Conservation (phyloP, 2,888 invertebrate genomes). For the Mesorhabditis spiculigera region DNA sequence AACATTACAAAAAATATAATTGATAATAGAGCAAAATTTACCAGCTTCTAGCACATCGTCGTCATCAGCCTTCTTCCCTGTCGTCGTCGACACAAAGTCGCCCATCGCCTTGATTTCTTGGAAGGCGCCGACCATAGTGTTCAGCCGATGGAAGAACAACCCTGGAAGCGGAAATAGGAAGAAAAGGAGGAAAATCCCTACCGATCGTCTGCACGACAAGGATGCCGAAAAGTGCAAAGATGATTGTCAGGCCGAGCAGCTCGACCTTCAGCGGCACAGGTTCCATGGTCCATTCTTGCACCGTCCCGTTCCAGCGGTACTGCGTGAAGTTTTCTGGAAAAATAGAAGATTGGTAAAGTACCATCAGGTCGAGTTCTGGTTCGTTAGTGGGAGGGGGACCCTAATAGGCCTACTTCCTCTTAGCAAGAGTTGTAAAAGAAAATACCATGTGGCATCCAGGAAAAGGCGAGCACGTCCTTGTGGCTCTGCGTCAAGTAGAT, state of each 20-base stretch:
- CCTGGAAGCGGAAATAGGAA: conserved; percentile 21
- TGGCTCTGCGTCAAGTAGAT: conserved; percentile 96
- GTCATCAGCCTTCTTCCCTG: conserved; percentile 26
- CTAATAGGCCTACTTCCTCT: no score
- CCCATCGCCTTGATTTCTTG: conserved; percentile 50
- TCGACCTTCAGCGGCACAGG: conserved; percentile 67
- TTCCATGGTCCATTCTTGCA: conserved; percentile 48
- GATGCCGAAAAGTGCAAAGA: conserved; percentile 53
- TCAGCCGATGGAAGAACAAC: conserved; percentile 97
- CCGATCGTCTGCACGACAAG: conserved; percentile 49
- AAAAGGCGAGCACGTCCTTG: conserved; percentile 76
- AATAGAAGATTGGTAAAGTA: not conserved
- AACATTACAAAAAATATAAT: not conserved
- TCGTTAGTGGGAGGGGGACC: not conserved
- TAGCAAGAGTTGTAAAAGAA: not conserved
- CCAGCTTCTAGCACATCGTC: conserved; percentile 36
- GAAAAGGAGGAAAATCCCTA: conserved; percentile 9
- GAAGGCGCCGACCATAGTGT: conserved; percentile 70
- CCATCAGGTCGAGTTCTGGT: no score
- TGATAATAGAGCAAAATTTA: conserved; percentile 8
- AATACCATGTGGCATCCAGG: conserved; percentile 39
- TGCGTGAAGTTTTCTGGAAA: conserved; percentile 48
- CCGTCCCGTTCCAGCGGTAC: conserved; percentile 54
- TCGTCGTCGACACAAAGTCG: conserved; percentile 22
- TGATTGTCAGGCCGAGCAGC: conserved; percentile 74